These are phyloP conservation scores for Melanostigma gelatinosum DNA, from an alignment of 2,113 vertebrate genomes.

Conservation along the genomic window DNA sequence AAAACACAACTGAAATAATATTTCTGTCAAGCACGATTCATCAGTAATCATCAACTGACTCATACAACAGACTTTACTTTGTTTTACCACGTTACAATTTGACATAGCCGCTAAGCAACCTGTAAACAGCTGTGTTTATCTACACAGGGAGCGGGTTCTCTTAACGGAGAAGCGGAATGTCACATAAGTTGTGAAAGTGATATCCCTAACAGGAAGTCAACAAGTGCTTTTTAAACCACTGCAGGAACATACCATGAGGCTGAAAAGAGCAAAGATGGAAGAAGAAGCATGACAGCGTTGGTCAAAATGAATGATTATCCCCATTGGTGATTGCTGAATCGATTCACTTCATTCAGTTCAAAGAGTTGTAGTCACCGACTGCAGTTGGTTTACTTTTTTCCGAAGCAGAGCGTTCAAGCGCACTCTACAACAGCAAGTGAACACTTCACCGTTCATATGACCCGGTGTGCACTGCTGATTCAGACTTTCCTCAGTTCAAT, in stretches of 20 bases:
- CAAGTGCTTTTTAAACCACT: background rate
- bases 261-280: background rate
- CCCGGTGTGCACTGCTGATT: background rate
- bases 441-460: background rate
- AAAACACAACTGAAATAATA: constrained; percentile 53
- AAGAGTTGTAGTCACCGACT: background rate
- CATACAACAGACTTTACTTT: background rate
- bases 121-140: background rate
- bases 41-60: background rate
- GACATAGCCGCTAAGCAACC: background rate
- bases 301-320: background rate
- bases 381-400: background rate
- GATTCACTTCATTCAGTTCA: background rate
- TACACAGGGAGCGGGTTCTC: no score
- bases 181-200: background rate
- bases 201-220: background rate
- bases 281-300: background rate
- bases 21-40: constrained; percentile 24
- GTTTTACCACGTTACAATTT: background rate
- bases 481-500: no score
- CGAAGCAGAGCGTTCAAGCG: background rate
- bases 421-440: background rate
- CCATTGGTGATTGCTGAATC: background rate
- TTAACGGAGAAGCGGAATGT: no score
- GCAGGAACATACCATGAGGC: background rate